A percentile compares a stretch with the other conserved stretches of the same genome.
Evolutionary conservation across 1,140 invertebrate genomes (phyloP).

Genomic region (Eurytemora carolleeae): DNA sequence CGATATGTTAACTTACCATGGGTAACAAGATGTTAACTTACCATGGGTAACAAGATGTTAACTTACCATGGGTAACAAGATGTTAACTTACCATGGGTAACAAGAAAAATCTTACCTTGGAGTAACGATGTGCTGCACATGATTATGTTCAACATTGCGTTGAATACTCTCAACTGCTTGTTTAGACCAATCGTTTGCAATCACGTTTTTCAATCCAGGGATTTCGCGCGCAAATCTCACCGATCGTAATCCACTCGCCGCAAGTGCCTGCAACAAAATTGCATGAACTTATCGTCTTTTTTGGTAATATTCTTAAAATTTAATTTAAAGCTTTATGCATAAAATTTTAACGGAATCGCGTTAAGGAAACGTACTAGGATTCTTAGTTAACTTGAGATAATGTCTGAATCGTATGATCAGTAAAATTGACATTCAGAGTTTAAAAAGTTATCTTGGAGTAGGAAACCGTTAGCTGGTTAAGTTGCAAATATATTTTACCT

Average conservation of each 20-base stretch:
- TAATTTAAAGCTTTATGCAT: too few relatives aligned
- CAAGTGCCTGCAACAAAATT: constrained; percentile 68
- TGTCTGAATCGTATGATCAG: not conserved
- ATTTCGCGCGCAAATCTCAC: constrained; percentile 92
- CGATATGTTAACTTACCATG: too few relatives aligned
- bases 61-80: too few relatives aligned
- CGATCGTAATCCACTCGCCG: constrained; percentile 81
- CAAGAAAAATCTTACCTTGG: constrained; percentile 53
- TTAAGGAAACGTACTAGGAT: not conserved
- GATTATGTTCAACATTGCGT: constrained; percentile 57
- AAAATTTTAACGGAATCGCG: too few relatives aligned
- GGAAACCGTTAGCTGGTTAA: too few relatives aligned
- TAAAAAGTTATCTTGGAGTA: not conserved
- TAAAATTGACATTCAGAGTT: not conserved
- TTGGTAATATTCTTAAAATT: not conserved
- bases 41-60: too few relatives aligned
- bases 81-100: too few relatives aligned
- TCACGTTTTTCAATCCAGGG: constrained; percentile 49
- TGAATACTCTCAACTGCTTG: constrained; percentile 66
- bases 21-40: too few relatives aligned
- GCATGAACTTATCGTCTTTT: not conserved
- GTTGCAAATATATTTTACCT: too few relatives aligned
- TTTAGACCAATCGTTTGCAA: constrained; percentile 84
- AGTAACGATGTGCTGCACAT: constrained; percentile 47
- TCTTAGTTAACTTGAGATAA: not conserved